phyloP scores from a whole-genome alignment of 2,113 vertebrate species.

The Vombatus ursinus region DNA sequence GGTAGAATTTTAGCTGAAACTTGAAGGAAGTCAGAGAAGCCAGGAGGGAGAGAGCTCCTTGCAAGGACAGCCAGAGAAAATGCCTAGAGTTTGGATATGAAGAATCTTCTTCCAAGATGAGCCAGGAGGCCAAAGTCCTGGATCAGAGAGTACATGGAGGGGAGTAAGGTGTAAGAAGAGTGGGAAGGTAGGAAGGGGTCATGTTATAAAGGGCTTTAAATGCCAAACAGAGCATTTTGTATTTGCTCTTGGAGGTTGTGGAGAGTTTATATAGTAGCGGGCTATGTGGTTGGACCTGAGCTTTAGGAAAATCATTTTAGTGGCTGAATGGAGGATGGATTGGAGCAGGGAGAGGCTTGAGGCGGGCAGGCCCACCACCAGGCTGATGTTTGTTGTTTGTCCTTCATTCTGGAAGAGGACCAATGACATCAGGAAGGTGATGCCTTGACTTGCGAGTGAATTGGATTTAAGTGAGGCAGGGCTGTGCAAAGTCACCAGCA shows the following conservation, averaged over 20 bases:
- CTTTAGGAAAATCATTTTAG: too few species aligned
- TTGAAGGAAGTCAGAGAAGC: not conserved
- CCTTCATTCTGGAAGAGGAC: not conserved
- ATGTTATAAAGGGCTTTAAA: too few species aligned
- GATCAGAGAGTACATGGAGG: too few species aligned
- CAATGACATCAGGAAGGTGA: not conserved
- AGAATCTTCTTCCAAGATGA: not conserved
- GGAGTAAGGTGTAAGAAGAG: not conserved
- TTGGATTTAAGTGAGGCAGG: not conserved
- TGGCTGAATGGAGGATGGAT: not conserved
- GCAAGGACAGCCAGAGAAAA: not conserved
- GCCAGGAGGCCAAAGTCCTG: not conserved
- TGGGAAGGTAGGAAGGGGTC: too few species aligned
- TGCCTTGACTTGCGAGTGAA: not conserved
- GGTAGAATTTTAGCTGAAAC: not conserved
- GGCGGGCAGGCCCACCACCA: too few species aligned
- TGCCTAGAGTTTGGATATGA: too few species aligned
- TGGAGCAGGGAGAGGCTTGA: not conserved
- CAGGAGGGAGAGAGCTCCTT: not conserved
- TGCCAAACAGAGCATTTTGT: too few species aligned
- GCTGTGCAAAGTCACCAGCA: not conserved
- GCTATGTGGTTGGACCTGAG: too few species aligned
- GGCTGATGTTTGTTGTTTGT: not conserved
- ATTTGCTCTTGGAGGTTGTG: too few species aligned
- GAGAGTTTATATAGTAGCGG: too few species aligned